Evolutionary conservation across 2,113 vertebrate species (phyloP), one percentile per base, ranked within the genome.

Genomic region (Synodontis membranacea): DNA sequence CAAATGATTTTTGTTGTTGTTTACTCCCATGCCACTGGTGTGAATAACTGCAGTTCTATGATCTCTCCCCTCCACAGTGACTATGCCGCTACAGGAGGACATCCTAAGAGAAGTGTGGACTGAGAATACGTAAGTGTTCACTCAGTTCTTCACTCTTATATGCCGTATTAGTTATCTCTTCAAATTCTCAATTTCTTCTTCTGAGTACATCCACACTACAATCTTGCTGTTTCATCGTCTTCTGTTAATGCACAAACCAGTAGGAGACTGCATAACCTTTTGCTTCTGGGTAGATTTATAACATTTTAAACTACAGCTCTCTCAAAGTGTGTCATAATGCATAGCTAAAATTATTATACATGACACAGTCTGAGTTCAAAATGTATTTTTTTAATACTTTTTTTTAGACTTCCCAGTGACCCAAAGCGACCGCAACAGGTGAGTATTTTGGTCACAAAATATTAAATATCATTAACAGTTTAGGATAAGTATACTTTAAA

Each of bases 61-160:
- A 76, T 66, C 52, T 80, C 79, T 86, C 19, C 82, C 86, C 28
- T 37, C 72, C 42, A 54, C 78, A 72, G 82, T 60, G 34, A 84
- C 68, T 50, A 93, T 94, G 92, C 86, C 90, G 28, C 83, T 88
- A 9, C 90, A 92, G 42, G 88, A 54, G 56, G 88, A 87, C 52
- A 86, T 21, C 3, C 88, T 92, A 48, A 93, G 75, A 90, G 91
- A 94, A 84, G 91, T 93, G 84, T 94, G 92, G 92, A 89, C 83
- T 19, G 75, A 84, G 58, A 86, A 92, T 80, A 92, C 87, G 91
- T 92, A 88, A 48, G 91, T 89, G 17, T 76, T 46, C n/a, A 23
- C 23, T 84, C 28, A 58, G 3, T 56, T 44, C 37, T 81, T 56
- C 14, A 17, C 42, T 46, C 11, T 17, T 17, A 31, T 46, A 44